These are phyloP conservation scores for Anarsia innoxiella DNA, from an alignment of 2,888 invertebrate genomes.

Conservation along the genomic window DNA sequence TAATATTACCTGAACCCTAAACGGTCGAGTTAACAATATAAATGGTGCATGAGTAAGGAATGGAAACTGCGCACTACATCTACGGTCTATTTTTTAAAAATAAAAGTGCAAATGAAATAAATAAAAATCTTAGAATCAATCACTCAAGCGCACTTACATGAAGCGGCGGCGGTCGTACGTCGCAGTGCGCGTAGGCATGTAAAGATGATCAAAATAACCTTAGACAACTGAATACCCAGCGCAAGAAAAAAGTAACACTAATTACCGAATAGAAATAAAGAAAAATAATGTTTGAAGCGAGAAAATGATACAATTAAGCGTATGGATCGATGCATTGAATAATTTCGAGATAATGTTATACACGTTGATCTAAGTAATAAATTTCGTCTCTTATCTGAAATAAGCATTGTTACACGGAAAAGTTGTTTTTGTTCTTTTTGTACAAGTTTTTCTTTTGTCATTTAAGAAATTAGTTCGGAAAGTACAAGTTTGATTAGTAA, in stretches of 20 bases:
- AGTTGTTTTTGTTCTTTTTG: too few relatives aligned
- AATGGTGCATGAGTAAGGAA: constrained; percentile 65
- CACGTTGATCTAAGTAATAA: too few relatives aligned
- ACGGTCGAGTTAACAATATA: constrained; percentile 30
- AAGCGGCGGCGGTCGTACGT: constrained; percentile 62
- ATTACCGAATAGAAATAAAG: constrained; percentile 33
- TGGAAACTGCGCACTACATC: constrained; percentile 52
- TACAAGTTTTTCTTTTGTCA: too few relatives aligned
- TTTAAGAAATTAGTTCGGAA: too few relatives aligned
- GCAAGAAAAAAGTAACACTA: constrained; percentile 48
- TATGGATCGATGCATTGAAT: constrained; percentile 40
- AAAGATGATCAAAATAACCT: constrained; percentile 63
- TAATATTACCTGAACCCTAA: constrained; percentile 13
- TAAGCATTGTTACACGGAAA: too few relatives aligned
- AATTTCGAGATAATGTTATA: too few relatives aligned
- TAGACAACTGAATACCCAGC: constrained; percentile 55
- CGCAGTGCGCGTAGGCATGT: constrained; percentile 63
- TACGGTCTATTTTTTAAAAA: constrained; percentile 41
- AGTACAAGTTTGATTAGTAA: too few relatives aligned
- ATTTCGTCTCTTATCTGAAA: too few relatives aligned
- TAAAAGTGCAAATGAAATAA: constrained; percentile 58
- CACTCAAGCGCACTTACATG: constrained; percentile 65
- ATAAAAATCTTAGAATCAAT: constrained; percentile 31
- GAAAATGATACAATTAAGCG: constrained; percentile 40
- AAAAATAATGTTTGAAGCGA: constrained; percentile 36